Evolutionary conservation across 1,140 invertebrate species (phyloP).

Genomic region (Homalodisca vitripennis): DNA sequence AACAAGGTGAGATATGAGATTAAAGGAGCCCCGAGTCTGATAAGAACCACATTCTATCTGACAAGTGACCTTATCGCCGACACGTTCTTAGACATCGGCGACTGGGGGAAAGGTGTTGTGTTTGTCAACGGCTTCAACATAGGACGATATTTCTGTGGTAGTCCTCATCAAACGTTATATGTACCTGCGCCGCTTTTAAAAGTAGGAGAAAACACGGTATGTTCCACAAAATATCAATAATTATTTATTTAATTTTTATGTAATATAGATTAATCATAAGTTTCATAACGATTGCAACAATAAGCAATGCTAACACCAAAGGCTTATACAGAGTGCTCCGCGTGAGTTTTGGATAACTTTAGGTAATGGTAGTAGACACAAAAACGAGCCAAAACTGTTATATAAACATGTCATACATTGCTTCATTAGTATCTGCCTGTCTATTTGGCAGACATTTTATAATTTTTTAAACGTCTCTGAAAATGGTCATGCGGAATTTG

Average conservation of each 20-base stretch:
- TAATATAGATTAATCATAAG: not conserved
- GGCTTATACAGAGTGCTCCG: not conserved
- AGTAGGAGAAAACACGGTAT: slow-evolving; percentile 20
- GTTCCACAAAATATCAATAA: not conserved
- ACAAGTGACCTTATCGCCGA: slow-evolving; percentile 34
- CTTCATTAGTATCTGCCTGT: no score
- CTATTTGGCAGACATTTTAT: no score
- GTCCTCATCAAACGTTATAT: slow-evolving; percentile 55
- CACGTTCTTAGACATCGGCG: slow-evolving; percentile 46
- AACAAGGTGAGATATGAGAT: not conserved
- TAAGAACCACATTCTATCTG: not conserved
- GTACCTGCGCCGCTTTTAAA: slow-evolving; percentile 45
- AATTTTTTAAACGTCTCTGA: no score
- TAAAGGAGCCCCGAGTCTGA: not conserved
- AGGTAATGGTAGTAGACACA: not conserved
- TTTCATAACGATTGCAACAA: not conserved
- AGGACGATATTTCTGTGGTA: slow-evolving; percentile 52
- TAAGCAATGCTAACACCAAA: not conserved
- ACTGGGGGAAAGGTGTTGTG: slow-evolving; percentile 52
- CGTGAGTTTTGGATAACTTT: not conserved
- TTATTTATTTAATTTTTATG: not conserved
- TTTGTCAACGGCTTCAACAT: slow-evolving; percentile 59
- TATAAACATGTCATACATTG: not conserved
- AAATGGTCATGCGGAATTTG: no score
- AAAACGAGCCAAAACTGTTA: not conserved